Base-by-base conservation (phyloP, 2,888 invertebrate species). In the Margaritifera margaritifera region DNA sequence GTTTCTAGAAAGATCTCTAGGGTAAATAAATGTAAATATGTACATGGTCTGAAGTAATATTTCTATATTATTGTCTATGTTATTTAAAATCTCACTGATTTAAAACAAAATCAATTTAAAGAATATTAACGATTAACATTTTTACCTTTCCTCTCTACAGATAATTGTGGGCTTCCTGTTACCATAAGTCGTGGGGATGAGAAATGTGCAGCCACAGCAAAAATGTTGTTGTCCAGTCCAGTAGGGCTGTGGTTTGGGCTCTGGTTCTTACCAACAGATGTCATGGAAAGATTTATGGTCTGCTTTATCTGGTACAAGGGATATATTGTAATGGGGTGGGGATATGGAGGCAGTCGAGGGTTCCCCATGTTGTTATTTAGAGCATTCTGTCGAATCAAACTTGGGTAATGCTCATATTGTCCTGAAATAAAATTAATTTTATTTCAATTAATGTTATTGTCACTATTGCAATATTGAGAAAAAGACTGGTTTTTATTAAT, bases 261-360 rank as follows among this genome's bases (percentile, higher is more conserved):
- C 62, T 78, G 73, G 31, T 80, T 79, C 60, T 81, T 79, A 50
- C 71, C 69, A 4, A 77, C 77, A 15, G 82, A 75, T 27, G 80
- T 74, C 25, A 79, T 71, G 25, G 82, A 80, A 2, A 87, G 83
- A 24, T 84, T 79, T 52, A 88, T 72, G 20, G 85, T 84, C 74
- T 91, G 91, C 57, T 96, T 93, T 79, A 98, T 92, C 90, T 98
- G 97, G 1, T 96, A 95, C 76, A 97, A 91, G 2, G 98, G 96
- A 81, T 93, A 91, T 57, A 95, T 91, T 27, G 94, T 92, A 25
- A 94, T 93, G 20, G 98, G 97, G 86, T 94, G 93, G 19, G 97
- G 96, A 91, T 94, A 97, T 8, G 97, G 97, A 62, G 97, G 96
- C 88, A 96, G 92, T 52, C 97, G 93, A 19, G 97, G 96, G 92